Percentiles rank a stretch among this genome's conserved stretches.
Conservation (phyloP, 2,888 invertebrate species). For the Autographa pulchrina region DNA sequence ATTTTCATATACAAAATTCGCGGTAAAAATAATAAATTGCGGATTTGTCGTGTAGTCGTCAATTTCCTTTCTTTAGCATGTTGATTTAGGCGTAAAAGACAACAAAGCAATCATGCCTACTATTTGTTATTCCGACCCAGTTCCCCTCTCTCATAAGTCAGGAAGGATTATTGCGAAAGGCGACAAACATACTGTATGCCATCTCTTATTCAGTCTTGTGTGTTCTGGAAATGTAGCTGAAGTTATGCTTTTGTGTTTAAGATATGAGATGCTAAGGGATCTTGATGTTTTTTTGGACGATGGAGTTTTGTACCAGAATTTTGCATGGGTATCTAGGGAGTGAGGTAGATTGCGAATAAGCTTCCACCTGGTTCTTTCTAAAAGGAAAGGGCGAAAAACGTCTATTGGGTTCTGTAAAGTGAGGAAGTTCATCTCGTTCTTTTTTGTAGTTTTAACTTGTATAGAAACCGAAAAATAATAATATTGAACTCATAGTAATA, state of each 20-base stretch:
- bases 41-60: slow-evolving; percentile 8
- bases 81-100: slow-evolving; percentile 35
- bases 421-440: too few relatives aligned
- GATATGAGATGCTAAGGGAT: not conserved
- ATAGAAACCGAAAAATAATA: not conserved
- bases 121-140: slow-evolving; percentile 48
- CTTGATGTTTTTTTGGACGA: not conserved
- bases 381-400: too few relatives aligned
- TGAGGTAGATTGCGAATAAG: too few relatives aligned
- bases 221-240: slow-evolving; percentile 5
- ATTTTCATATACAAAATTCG: not conserved
- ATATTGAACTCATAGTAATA: not conserved
- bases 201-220: slow-evolving; percentile 38
- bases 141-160: slow-evolving; percentile 44
- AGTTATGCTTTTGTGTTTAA: not conserved
- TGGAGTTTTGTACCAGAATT: not conserved
- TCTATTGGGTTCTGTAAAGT: too few relatives aligned
- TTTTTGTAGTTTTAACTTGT: too few relatives aligned
- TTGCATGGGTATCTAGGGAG: not conserved
- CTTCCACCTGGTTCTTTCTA: too few relatives aligned
- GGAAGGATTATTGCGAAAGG: slow-evolving; percentile 26
- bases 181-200: slow-evolving; percentile 17
- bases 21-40: slow-evolving; percentile 14
- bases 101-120: slow-evolving; percentile 30
- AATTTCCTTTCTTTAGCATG: slow-evolving; percentile 28